Base-by-base conservation (phyloP, 2,113 vertebrate species). In the Seriola quinqueradiata region DNA sequence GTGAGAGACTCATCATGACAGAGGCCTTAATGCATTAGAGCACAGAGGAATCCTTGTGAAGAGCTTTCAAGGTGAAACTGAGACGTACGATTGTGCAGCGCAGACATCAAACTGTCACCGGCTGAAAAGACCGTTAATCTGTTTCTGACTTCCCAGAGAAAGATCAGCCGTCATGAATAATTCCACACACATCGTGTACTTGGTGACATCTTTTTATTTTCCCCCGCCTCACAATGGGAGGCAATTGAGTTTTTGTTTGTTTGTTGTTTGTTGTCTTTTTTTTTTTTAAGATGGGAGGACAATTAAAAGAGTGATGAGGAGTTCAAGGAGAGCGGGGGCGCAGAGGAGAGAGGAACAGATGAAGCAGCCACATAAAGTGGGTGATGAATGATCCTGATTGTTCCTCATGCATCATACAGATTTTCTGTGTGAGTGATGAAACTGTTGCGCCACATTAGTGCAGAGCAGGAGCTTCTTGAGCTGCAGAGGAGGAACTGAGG, bases 311-410 rank as follows among this genome's bases (percentile, higher is more conserved):
- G 19, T 58, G 69, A 72, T 16, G 40, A 69, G 28, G 23, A 17
- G 57, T 17, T 81, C 25, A 38, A 28, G 19, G 55, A 63, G 58
- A 17, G 36, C 16, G 1, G 52, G 8, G 11, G n/a, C 8, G 25
- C 25, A 52, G 32, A 34, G 17, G 57, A 5, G 25, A 13, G 8
- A 8, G 11, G 21, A 12, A 40, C 71, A 79, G 34, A 68, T 17
- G 28, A 68, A 50, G 72, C 25, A 28, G 63, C n/a, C 11, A 64
- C 5, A 52, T 1, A 44, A 50, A 8, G 21, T 48, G 36, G 17
- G 17, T 65, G 58, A 79, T 44, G 11, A 77, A 79, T 67, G 59
- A 66, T 36, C 34, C 58, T 82, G 70, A 75, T 44, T 21, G 64
- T 77, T 68, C 16, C 1, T 11, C 8, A n/a, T 23, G 44, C 12